These are phyloP conservation scores for Chloromyia formosa DNA, from an alignment of 2,888 invertebrate species.

Conservation along the genomic window DNA sequence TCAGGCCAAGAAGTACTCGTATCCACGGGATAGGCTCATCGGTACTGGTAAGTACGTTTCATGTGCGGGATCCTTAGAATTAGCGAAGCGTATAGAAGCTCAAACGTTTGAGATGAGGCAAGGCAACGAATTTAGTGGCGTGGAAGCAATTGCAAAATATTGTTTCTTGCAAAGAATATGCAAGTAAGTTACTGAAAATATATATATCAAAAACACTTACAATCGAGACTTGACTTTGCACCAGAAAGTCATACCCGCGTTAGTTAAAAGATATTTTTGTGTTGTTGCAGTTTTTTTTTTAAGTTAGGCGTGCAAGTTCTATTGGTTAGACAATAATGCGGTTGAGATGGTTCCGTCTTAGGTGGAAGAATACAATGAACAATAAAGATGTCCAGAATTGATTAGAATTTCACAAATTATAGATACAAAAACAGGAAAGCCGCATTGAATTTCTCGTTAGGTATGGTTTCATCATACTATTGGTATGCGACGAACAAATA, in stretches of 20 bases:
- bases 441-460: constrained; percentile 12
- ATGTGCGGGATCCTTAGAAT: constrained; percentile 17
- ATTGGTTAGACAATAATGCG: constrained; percentile 29
- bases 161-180: background rate
- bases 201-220: constrained; percentile 2
- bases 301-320: constrained; percentile 12
- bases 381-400: constrained; percentile 42
- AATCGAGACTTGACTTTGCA: constrained; percentile 6
- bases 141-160: constrained; percentile 19
- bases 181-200: constrained; percentile 4
- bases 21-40: background rate
- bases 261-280: constrained; percentile 26
- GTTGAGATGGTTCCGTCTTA: background rate
- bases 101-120: background rate
- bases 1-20: constrained; percentile 19
- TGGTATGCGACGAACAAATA: too few relatives aligned
- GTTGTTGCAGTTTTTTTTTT: too few relatives aligned
- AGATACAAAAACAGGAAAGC: background rate
- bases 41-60: background rate
- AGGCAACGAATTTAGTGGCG: background rate
- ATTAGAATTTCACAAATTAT: constrained; percentile 38
- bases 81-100: background rate
- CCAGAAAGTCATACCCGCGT: constrained; percentile 20
- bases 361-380: constrained; percentile 33
- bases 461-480: background rate